Conservation (phyloP, 2,797 vertebrate species). For the Gambelia wislizenii region DNA sequence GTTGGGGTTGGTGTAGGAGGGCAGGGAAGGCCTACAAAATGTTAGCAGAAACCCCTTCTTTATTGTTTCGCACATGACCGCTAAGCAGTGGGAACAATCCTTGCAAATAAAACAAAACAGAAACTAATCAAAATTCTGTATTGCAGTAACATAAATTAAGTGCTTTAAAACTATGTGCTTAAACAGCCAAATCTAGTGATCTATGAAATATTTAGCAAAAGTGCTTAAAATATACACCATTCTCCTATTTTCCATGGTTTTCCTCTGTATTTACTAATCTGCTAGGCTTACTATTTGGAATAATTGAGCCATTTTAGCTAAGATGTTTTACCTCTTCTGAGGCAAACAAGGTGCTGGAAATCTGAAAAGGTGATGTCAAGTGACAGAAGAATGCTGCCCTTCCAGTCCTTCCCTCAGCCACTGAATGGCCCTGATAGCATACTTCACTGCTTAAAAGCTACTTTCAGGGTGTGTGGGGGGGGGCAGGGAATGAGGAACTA, state of each 20-base stretch:
- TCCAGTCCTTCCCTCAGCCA: too few species aligned
- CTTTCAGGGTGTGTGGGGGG: too few species aligned
- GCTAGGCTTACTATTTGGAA: background rate
- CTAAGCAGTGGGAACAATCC: background rate
- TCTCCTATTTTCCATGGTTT: background rate
- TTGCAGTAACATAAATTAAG: too few species aligned
- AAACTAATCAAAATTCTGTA: background rate
- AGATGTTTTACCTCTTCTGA: too few species aligned
- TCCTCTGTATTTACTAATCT: background rate
- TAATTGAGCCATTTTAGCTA: background rate
- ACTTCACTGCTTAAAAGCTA: too few species aligned
- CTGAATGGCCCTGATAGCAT: too few species aligned
- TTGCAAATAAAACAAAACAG: background rate
- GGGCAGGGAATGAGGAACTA: too few species aligned
- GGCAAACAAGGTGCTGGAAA: too few species aligned
- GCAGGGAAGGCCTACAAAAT: slow-evolving; percentile 8
- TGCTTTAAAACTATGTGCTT: too few species aligned
- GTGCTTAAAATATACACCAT: background rate
- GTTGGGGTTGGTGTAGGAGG: background rate
- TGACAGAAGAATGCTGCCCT: too few species aligned
- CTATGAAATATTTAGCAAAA: background rate
- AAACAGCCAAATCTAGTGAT: background rate
- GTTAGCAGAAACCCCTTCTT: slow-evolving; percentile 17
- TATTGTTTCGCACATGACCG: background rate
- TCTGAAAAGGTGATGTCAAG: too few species aligned